Base-by-base conservation (phyloP, 2,888 invertebrate species). In the Maniola hyperantus region DNA sequence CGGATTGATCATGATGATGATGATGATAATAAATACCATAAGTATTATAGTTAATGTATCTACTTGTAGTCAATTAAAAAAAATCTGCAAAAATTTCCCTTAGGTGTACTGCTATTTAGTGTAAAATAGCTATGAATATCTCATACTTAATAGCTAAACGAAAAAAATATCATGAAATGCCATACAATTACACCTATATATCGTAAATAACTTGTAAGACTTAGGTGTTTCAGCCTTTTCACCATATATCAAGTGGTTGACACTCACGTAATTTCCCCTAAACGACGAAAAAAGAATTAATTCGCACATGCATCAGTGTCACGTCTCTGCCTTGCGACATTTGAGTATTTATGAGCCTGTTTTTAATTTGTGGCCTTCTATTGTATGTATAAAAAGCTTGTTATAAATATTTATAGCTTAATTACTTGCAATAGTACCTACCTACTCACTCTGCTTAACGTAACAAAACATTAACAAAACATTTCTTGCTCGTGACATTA, bases 251-350 rank as follows among this genome's bases (percentile, higher is more conserved):
- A 71, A 66, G 33, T 26, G 67, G 69, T 60, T 66, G 69, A 69
- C 69, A 67, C 59, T 67, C 65, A 65, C 65, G 74, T 80, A 81
- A 80, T 81, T 80, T 79, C 74, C 77, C 74, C 76, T 76, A 76
- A 79, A 81, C 75, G 75, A 73, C 71, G 72, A 82, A 80, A 81
- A 85, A 82, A 76, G 77, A 83, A 82, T 84, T 79, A 83, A 83
- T 82, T 73, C 72, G 73, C 71, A 67, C 83, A 84, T 83, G 83
- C 80, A 81, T 85, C 85, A 84, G 74, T 79, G 82, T 83, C 81
- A 64, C 73, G 60, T 68, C 70, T 66, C 26, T 67, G 65, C 60
- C 34, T 71, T 70, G 73, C 71, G 70, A 70, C 71, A 65, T 69
- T 76, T 82, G 79, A 79, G 82, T 82, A 73, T 84, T 84, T 83